These are phyloP conservation scores for Saimiri boliviensis DNA, from an alignment of 2,113 vertebrate genomes.

Conservation along the genomic window DNA sequence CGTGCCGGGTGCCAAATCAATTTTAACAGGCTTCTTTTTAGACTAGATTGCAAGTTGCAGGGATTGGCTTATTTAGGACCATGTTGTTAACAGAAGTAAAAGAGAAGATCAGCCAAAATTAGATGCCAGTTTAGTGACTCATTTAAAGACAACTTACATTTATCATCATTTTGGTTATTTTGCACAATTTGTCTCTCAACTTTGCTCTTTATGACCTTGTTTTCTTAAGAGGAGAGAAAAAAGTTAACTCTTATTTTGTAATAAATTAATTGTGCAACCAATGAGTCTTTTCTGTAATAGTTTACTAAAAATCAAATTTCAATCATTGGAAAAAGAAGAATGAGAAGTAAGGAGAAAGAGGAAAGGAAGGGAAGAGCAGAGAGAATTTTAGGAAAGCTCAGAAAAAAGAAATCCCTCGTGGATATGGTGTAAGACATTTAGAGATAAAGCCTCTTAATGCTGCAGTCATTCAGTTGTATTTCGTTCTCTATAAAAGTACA, in stretches of 20 bases:
- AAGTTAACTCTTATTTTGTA: neutral
- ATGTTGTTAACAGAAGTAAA: constrained; percentile 47
- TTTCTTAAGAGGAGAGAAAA: constrained; percentile 28
- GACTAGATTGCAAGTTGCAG: constrained; percentile 2
- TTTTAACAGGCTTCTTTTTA: constrained; percentile 46
- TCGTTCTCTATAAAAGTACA: neutral
- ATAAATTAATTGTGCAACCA: neutral
- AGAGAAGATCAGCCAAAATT: constrained; percentile 57
- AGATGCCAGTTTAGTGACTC: constrained; percentile 54
- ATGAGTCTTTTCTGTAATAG: neutral
- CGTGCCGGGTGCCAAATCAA: neutral
- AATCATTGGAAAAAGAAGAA: neutral
- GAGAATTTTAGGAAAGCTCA: neutral
- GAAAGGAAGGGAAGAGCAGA: neutral
- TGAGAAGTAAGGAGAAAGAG: neutral
- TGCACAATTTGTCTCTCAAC: constrained; percentile 20
- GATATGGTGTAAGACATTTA: neutral
- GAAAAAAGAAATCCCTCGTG: neutral
- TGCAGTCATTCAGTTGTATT: neutral
- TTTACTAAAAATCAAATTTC: neutral
- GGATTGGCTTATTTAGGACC: constrained; percentile 52
- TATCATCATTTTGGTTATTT: neutral
- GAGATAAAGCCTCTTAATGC: neutral
- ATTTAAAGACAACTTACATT: neutral
- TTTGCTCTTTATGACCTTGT: constrained; percentile 13